Evolutionary conservation across 2,797 vertebrate genomes (phyloP), one percentile per base, ranked within the genome.

Genomic region (Urocyon cinereoargenteus): DNA sequence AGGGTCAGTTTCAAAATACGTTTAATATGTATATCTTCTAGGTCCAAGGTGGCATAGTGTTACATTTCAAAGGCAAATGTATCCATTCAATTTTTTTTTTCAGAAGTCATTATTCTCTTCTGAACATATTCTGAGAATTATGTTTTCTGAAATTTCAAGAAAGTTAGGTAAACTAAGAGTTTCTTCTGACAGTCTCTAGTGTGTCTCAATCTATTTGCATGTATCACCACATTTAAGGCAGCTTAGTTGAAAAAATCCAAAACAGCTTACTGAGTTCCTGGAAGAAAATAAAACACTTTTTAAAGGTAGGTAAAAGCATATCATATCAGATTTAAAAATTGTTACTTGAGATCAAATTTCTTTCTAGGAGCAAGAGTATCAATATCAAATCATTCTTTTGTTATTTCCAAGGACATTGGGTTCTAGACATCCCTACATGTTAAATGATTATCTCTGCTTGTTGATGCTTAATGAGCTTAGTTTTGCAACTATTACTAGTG

Each of bases 211-310:
- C 64, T 83, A 95, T 86, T 95, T 75, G 88, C 64, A 61, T 21
- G 21, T 13, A 21, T 59, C 79, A 90, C 19, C 57, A 83, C 24
- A 73, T 81, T 51, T 62, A 51, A 82, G 16, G 66, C 6, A 16
- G 24, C 24, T 89, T 86, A 81, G 82, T 26, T 94, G 87, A 95
- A 82, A 94, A 95, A 85, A 59, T 40, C 85, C 51, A 61, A 81
- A 85, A 66, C 66, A 90, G 61, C 77, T 97, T 96, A 96, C 24
- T 96, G 59, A 95, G 45, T 86, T 95, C 95, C 97, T 98, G 61
- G 55, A 97, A 98, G 73, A 94, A 96, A 97, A 95, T 34, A 96
- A 89, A 96, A 92, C 19, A 78, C 14, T n/a, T 92, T 90, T 96
- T 86, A 92, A 93, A 64, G 66, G 21, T 36, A 92, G 78, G n/a